phyloP scores from a whole-genome alignment of 1,140 invertebrate species.

The Drosophila pectinifera region DNA sequence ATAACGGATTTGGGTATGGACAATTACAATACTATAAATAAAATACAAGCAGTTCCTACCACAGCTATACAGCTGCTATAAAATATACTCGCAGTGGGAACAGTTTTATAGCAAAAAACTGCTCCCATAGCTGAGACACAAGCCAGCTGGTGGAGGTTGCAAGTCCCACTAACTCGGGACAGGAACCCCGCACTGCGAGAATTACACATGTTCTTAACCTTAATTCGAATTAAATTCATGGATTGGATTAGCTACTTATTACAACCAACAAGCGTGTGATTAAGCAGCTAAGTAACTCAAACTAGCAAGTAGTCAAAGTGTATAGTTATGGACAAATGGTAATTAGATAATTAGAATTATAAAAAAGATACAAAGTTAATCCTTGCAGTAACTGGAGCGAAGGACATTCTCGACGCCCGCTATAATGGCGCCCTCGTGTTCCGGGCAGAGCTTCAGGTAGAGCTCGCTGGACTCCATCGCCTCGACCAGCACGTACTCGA shows the following conservation, averaged over 20 bases:
- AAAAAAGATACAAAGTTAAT: constrained; percentile 30
- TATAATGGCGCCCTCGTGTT: constrained; percentile 86
- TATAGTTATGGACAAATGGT: neutral
- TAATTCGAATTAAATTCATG: constrained; percentile 14
- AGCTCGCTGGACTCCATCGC: constrained; percentile 87
- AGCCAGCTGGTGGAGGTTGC: neutral
- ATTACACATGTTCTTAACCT: neutral
- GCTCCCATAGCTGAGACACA: neutral
- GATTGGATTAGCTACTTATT: neutral
- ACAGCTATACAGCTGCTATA: constrained; percentile 5
- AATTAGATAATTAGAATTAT: neutral
- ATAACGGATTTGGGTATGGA: constrained; percentile 26
- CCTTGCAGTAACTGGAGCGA: constrained; percentile 86
- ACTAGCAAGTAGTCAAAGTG: neutral
- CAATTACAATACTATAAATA: constrained; percentile 64
- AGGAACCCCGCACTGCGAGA: neutral
- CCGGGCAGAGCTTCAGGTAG: constrained; percentile 87
- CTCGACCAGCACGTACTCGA: constrained; percentile 89
- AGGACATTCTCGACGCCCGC: constrained; percentile 86
- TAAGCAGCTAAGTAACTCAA: neutral
- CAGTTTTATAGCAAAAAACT: constrained; percentile 3
- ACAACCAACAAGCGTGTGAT: neutral
- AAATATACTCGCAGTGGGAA: neutral
- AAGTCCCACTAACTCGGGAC: neutral
- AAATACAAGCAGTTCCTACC: constrained; percentile 55